Base-by-base conservation (phyloP, 2,113 vertebrate genomes). In the Dinomys branickii region DNA sequence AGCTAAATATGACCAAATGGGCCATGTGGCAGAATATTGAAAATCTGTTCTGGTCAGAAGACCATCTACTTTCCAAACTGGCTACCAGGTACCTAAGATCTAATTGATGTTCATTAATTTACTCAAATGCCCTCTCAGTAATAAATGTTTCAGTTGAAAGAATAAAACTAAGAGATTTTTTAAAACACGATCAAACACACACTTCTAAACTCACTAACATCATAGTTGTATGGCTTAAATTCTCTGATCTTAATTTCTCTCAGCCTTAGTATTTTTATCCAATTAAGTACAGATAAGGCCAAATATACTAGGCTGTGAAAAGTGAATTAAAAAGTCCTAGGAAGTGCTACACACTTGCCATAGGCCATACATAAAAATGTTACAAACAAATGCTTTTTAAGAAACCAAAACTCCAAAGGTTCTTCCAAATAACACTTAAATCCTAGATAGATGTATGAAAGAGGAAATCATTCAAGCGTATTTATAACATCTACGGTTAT, bases 351-450 rank as follows among this genome's bases (percentile, higher is more conserved):
- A 33, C 20, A 90, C 2, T 47, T 5, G 14, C 26, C 33, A 67
- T 47, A n/a, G 69, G 58, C 22, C 33, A 73, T 11, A 75, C 1
- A 73, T 30, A 80, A 71, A 85, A 86, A 89, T 38, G 30, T 3
- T 71, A 86, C 16, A 63, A 96, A 50, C 12, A 77, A 92, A 87
- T 8, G 58, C 7, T 47, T 90, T 78, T 90, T 88, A 94, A 73
- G 59, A 93, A 91, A 80, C 12, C 52, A 59, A 90, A 90, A 88
- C 56, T 85, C 73, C 61, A 85, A 94, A 5, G 30, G 22, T 38
- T 73, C 41, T 63, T n/a, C 1, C n/a, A 69, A 88, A 22, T 35
- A 17, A 56, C 2, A 87, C 35, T 93, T 81, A 95, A 83, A 84
- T 86, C 30, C 26, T 84, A 44, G n/a, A 59, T 28, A 78, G 44